Base-by-base conservation (phyloP, 2,888 invertebrate species). In the Pinctada fucata region DNA sequence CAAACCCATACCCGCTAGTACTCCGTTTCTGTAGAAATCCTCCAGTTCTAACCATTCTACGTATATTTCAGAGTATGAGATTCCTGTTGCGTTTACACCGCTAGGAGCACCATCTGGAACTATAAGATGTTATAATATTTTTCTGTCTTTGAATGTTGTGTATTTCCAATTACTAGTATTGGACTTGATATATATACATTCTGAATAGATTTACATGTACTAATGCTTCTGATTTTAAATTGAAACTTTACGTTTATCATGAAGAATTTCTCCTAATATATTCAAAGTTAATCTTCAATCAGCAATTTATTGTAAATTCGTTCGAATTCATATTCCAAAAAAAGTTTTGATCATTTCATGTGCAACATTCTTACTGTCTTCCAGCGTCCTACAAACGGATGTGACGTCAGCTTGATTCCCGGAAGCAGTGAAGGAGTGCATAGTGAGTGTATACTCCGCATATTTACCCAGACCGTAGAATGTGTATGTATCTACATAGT, bases 51-150 rank as follows among this genome's bases (percentile, higher is more conserved):
- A 68, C 84, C 84, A 84, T 5, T 65, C 73, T 16, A 83, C 82
- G 45, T 69, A 66, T 47, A 84, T 82, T 52, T 79, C 79, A 0
- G 81, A 75, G 51, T 68, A 73, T 1, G 83, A 83, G n/a, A 79
- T 80, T 10, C 83, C 81, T n/a, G 79, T 77, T 48, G 83, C 79
- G 45, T 79, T 77, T 45, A 84, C 80, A n/a, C 69, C 68, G 4
- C 78, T 69, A n/a, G 83, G 81, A 13, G 82, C 80, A 3, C 74
- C 80, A 67, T 82, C 78, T 3, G 84, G 84, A 8, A 80, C 84
- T 85, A 65, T 49, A 80, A 72, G 3, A 10, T 48, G 58, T 3
- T 58, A 6, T 6, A 16, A 4, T 4, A n/a, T 16, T 31, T 10
- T 45, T 13, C 50, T 31, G 31, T 31, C 31, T 31, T 31, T 31